Evolutionary conservation across 2,888 invertebrate species (phyloP).

Genomic region (Amblyteles armatorius): DNA sequence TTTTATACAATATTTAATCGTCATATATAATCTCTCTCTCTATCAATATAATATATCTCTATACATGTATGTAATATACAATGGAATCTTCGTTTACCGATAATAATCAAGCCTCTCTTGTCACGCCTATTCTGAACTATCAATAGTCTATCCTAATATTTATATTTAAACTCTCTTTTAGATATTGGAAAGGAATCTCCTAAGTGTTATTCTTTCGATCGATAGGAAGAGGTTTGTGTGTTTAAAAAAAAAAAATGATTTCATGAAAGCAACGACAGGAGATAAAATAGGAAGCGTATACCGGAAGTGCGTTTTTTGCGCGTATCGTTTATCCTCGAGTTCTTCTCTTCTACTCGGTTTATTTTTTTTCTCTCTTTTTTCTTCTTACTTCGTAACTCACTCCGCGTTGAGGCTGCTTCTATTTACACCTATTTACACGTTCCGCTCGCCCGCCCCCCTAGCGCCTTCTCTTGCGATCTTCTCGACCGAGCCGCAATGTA

Average conservation of each 20-base stretch:
- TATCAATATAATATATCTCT: slow-evolving; percentile 36
- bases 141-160: slow-evolving; percentile 16
- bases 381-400: slow-evolving; percentile 43
- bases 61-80: slow-evolving; percentile 38
- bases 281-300: slow-evolving; percentile 61
- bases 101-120: slow-evolving; percentile 40
- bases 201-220: slow-evolving; percentile 14
- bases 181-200: slow-evolving; percentile 11
- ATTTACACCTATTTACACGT: slow-evolving; percentile 78
- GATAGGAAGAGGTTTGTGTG: slow-evolving; percentile 29
- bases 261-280: slow-evolving; percentile 40
- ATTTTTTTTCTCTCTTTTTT: slow-evolving; percentile 17
- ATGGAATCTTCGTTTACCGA: slow-evolving; percentile 23
- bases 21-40: slow-evolving; percentile 36
- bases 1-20: slow-evolving; percentile 46
- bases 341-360: slow-evolving; percentile 39
- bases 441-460: slow-evolving; percentile 31
- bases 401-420: slow-evolving; percentile 53
- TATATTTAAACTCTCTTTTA: slow-evolving; percentile 10
- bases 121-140: slow-evolving; percentile 27
- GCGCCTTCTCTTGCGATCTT: slow-evolving; percentile 30
- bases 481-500: slow-evolving; percentile 13
- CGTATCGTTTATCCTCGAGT: slow-evolving; percentile 10
- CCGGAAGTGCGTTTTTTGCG: slow-evolving; percentile 53
- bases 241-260: no score